These are phyloP conservation scores for Adrianichthys oophorus DNA, from an alignment of 2,797 vertebrate genomes.

Conservation along the genomic window DNA sequence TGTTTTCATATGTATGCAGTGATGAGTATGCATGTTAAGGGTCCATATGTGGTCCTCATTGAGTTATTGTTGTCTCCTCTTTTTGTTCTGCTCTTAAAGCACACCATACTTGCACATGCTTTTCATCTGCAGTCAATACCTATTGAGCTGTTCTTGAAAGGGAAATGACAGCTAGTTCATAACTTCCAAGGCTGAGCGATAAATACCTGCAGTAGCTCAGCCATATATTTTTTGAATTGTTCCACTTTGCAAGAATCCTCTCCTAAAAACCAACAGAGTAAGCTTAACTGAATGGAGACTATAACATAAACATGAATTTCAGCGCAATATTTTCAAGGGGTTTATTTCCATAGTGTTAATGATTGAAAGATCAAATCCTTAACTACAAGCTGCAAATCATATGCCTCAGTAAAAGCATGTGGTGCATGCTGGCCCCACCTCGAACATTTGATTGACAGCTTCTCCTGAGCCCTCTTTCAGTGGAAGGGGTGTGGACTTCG, in stretches of 20 bases:
- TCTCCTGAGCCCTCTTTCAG: too few species aligned
- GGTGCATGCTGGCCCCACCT: too few species aligned
- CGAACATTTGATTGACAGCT: too few species aligned
- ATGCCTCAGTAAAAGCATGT: too few species aligned
- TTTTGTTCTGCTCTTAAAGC: slow-evolving; percentile 59
- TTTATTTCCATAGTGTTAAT: too few species aligned
- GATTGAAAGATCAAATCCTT: too few species aligned
- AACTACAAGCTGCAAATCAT: too few species aligned
- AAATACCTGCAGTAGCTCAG: slow-evolving; percentile 67
- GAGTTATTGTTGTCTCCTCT: slow-evolving; percentile 34
- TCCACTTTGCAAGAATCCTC: slow-evolving; percentile 26
- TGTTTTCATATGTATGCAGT: slow-evolving; percentile 42
- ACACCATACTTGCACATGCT: slow-evolving; percentile 62
- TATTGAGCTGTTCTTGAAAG: slow-evolving; percentile 79
- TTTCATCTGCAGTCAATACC: slow-evolving; percentile 78
- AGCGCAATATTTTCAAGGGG: too few species aligned
- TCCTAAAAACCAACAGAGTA: slow-evolving; percentile 13
- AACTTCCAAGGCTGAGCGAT: slow-evolving; percentile 79
- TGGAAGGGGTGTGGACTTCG: too few species aligned
- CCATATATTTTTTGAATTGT: slow-evolving; percentile 39
- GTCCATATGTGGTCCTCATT: slow-evolving; percentile 44
- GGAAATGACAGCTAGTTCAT: slow-evolving; percentile 80
- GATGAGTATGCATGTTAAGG: slow-evolving; percentile 57
- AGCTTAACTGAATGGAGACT: slow-evolving; percentile 13
- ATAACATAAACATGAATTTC: neutral